Evolutionary conservation across 2,888 invertebrate species (phyloP).

Genomic region (Athalia rosae): DNA sequence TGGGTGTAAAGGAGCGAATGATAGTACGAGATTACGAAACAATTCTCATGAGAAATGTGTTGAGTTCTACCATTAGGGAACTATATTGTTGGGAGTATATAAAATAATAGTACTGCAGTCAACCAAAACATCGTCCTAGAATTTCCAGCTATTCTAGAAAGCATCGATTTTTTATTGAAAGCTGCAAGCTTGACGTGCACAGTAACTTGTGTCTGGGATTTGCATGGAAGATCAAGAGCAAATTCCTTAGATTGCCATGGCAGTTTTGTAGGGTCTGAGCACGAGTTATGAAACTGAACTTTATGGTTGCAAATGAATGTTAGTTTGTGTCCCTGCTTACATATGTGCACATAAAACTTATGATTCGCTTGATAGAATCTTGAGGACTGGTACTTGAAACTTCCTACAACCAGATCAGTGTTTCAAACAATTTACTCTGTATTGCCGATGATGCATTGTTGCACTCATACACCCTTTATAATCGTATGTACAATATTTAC

Average conservation of each 20-base stretch:
- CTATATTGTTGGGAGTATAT: constrained; percentile 4
- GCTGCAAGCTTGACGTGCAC: constrained; percentile 1
- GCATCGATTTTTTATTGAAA: background rate
- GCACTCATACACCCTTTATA: no score
- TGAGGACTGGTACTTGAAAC: no score
- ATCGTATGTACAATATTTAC: no score
- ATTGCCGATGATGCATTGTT: no score
- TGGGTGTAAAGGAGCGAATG: background rate
- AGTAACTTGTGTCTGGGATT: constrained; percentile 13
- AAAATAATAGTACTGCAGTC: background rate
- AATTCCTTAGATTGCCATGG: background rate
- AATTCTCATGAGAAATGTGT: background rate
- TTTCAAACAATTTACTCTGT: no score
- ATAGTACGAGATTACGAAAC: background rate
- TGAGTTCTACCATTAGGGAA: constrained; percentile 1
- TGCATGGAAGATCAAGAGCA: background rate
- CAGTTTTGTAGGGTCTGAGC: no score
- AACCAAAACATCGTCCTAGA: background rate
- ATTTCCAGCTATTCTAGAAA: background rate
- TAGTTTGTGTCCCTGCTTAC: no score
- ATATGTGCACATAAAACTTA: no score
- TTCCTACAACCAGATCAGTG: no score
- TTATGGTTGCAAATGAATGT: no score
- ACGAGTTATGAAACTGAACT: no score
- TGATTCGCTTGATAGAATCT: no score